A percentile compares a stretch with the other conserved stretches of the same genome.
phyloP scores from a whole-genome alignment of 1,140 invertebrate genomes.

The Charaxes varanes region DNA sequence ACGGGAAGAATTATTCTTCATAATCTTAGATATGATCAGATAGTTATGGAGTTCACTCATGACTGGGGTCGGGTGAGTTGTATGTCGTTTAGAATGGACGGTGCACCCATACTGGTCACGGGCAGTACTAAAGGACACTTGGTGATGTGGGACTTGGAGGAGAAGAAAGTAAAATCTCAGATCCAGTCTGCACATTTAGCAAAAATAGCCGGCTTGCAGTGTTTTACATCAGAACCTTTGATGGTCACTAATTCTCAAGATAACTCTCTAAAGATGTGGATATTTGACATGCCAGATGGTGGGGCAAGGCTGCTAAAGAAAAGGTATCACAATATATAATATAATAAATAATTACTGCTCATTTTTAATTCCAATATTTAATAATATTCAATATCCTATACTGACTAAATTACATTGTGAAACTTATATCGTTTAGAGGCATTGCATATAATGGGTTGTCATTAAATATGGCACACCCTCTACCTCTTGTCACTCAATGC shows the following conservation, averaged over 20 bases:
- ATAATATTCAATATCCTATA: too few relatives aligned
- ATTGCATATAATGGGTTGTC: too few relatives aligned
- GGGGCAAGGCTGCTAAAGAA: conserved; percentile 88
- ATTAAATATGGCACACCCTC: too few relatives aligned
- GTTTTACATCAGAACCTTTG: conserved; percentile 90
- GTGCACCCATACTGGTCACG: conserved; percentile 88
- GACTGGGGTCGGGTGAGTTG: conserved; percentile 93
- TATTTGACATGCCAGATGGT: conserved; percentile 95
- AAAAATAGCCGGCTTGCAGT: conserved; percentile 85
- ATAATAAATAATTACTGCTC: too few relatives aligned
- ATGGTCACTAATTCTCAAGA: conserved; percentile 94
- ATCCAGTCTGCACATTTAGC: conserved; percentile 84
- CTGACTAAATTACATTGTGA: too few relatives aligned
- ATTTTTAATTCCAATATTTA: too few relatives aligned
- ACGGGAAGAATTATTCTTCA: conserved; percentile 91
- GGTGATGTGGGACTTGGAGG: conserved; percentile 95
- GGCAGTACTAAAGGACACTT: conserved; percentile 88
- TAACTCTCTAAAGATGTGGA: conserved; percentile 97
- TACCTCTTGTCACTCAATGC: too few relatives aligned
- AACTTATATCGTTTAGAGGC: too few relatives aligned
- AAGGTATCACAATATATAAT: conserved; percentile 42
- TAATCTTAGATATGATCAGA: conserved; percentile 91
- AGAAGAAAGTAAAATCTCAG: conserved; percentile 84
- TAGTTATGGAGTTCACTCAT: conserved; percentile 90
- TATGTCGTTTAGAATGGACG: conserved; percentile 92